Evolutionary conservation across 2,888 invertebrate genomes (phyloP).

Genomic region (Hypselothyrea guttata): DNA sequence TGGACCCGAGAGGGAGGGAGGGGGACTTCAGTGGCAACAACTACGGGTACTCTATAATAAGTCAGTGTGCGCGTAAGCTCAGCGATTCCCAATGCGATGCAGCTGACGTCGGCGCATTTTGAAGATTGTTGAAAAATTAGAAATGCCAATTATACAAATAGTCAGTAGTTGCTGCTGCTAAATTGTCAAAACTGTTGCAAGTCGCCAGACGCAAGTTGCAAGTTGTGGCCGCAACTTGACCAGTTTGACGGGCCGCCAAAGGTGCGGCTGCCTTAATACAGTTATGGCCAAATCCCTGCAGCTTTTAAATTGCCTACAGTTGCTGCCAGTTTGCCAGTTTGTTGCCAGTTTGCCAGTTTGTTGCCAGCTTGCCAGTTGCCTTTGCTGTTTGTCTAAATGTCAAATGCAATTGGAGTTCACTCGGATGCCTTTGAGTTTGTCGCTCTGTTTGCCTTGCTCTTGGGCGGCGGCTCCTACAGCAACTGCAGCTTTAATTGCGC

Average conservation of each 20-base stretch:
- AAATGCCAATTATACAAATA: conserved; percentile 77
- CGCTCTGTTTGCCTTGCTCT: conserved; percentile 32
- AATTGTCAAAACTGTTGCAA: conserved; percentile 68
- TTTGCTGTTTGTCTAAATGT: conserved; percentile 69
- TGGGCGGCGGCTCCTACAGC: conserved; percentile 34
- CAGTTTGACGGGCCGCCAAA: conserved; percentile 73
- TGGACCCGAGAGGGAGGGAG: neutral
- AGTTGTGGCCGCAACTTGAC: conserved; percentile 36
- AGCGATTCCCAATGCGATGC: conserved; percentile 40
- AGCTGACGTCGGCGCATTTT: conserved; percentile 52
- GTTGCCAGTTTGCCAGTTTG: conserved; percentile 26
- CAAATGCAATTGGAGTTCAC: conserved; percentile 67
- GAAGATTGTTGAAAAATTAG: conserved; percentile 71
- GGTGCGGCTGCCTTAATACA: conserved; percentile 75
- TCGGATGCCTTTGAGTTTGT: conserved; percentile 41
- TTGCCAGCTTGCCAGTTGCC: conserved; percentile 31
- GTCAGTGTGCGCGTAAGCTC: conserved; percentile 26
- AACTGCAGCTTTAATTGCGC: conserved; percentile 62
- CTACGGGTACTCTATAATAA: conserved; percentile 57
- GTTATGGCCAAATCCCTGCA: conserved; percentile 79
- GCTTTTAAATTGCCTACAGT: conserved; percentile 70
- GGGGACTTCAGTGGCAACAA: neutral
- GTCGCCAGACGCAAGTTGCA: neutral
- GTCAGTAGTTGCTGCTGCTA: conserved; percentile 64
- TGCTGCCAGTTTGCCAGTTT: conserved; percentile 35